Evolutionary conservation across 1,140 invertebrate genomes (phyloP).

Genomic region (Lepidurus apus): DNA sequence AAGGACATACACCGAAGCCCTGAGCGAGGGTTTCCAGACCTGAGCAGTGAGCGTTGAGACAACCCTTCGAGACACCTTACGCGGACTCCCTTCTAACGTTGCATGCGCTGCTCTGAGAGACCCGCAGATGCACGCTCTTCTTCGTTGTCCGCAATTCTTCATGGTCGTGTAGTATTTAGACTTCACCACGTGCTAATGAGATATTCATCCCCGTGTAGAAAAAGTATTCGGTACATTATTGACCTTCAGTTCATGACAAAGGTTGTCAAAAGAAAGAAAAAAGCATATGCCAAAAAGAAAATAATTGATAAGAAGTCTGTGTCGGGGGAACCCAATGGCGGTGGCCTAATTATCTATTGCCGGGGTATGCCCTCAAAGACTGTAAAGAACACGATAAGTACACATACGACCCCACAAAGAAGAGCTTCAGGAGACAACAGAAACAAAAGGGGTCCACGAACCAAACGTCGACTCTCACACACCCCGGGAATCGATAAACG

Average conservation of each 20-base stretch:
- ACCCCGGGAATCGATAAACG: slow-evolving; percentile 4
- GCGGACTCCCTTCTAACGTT: no score
- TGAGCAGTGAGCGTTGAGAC: no score
- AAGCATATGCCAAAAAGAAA: neutral
- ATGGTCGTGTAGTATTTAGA: neutral
- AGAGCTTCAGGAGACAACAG: neutral
- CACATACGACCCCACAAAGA: neutral
- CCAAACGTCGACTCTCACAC: slow-evolving; percentile 2
- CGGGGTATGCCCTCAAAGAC: neutral
- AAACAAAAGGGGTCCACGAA: neutral
- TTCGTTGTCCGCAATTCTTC: neutral
- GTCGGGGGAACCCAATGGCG: neutral
- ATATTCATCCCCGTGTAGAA: neutral
- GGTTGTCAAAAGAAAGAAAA: neutral
- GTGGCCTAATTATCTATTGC: neutral
- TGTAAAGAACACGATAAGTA: neutral
- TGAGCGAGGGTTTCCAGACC: neutral
- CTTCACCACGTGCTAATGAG: neutral
- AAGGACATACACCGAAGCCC: neutral
- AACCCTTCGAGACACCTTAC: no score
- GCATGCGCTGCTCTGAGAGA: no score
- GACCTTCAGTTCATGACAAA: neutral
- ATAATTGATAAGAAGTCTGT: neutral
- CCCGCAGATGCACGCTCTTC: neutral
- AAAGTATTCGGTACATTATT: neutral